Base-by-base conservation (phyloP, 2,888 invertebrate genomes). In the Rotaria magnacalcarata region DNA sequence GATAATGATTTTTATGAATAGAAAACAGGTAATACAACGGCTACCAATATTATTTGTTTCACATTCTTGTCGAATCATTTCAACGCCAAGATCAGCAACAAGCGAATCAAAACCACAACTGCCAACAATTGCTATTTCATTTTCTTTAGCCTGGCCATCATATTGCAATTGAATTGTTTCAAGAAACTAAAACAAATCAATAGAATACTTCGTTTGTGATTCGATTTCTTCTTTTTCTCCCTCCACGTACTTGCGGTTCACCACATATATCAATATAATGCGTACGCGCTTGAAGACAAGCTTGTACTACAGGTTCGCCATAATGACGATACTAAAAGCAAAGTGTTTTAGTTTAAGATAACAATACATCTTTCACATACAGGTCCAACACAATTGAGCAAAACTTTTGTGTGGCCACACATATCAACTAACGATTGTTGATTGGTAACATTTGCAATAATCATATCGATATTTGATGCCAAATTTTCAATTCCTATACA, bases 21-120 rank as follows among this genome's bases (percentile, higher is more conserved):
- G 2, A 10, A 60, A n/a, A n/a, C 3, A n/a, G n/a, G n/a, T 60
- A 21, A 24, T n/a, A 34, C 19, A 11, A 27, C 1, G 10, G 41
- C 3, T 56, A 54, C 85, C 74, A 24, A 41, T 21, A 41, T 34
- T 24, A 1, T 84, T 88, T 89, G 89, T 90, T 87, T 89, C 87
- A 88, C 90, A 90, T 60, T 90, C 89, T 52, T 89, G 84, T 60
- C 88, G 88, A n/a, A 89, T 92, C 90, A 93, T 95, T n/a, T 94
- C 91, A 0, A 95, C 92, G 0, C 97, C 97, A 91, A 96, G 91
- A 90, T 98, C 97, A 84, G 94, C 93, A 27, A 97, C 96, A 88
- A 97, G 94, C 89, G 95, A 95, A 91, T 97, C 97, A 90, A 95
- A 95, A 27, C 97, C 97, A 91, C 96, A 97, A 2, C 96, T 94